Evolutionary conservation across 1,140 invertebrate species (phyloP), one percentile per base, ranked within the genome.

Genomic region (Spodoptera frugiperda): DNA sequence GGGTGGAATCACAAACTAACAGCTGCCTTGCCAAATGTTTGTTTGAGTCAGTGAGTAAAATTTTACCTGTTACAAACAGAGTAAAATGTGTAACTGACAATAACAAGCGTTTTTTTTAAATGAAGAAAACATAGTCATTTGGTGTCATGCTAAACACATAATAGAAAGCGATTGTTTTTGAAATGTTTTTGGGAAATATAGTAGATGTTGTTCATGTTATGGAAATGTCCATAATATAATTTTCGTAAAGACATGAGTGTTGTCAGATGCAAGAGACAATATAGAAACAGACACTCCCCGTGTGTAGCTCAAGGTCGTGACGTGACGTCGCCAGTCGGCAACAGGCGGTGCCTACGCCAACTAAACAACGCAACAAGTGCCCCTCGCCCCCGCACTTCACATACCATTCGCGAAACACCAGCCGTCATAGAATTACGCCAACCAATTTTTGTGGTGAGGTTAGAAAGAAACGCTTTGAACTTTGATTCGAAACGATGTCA

Each of bases 291-390:
- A 77, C 79, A 77, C 68, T 87, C 78, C 80, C 80, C 76, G 79
- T 85, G 85, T 82, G 83, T 83, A 78, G 80, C 82, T 86, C 91
- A 93, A 92, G 91, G 91, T 84, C 91, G 86, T 81, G 81, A 67
- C 82, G 80, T 91, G 87, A 91, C 90, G 90, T 91, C 84, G 87
- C 73, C 65, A 78, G 79, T 85, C 85, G 87, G 90, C 91, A 91
- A 91, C 90, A 91, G 88, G 89, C 89, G 87, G 87, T 84, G 87
- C 84, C 84, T 85, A 82, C 89, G 68, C 81, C 82, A 83, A 87
- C 89, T 80, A 89, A 90, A 89, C 87, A 90, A 89, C 87, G 92
- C 92, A 93, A 93, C 92, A 93, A 93, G 92, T 93, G 91, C 87
- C 73, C 83, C 87, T 82, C 84, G 83, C 84, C 84, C 82, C 85